These are phyloP conservation scores for Enoplosus armatus DNA, from an alignment of 2,797 vertebrate species.

Conservation along the genomic window DNA sequence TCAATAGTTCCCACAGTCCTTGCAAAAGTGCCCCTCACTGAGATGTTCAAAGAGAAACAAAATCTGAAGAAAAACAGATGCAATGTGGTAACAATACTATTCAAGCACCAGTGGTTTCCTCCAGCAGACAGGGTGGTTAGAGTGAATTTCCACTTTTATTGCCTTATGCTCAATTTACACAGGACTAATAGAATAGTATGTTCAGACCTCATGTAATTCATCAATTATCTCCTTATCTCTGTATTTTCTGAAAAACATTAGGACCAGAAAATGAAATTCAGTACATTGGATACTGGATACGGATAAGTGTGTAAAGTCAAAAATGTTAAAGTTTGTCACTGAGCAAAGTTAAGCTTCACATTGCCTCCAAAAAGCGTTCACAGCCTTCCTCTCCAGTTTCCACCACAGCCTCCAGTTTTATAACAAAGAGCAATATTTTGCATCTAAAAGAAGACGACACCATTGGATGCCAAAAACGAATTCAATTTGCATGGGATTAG, in stretches of 20 bases:
- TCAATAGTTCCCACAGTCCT: slow-evolving; percentile 64
- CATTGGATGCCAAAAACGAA: slow-evolving; percentile 11
- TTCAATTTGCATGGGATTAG: slow-evolving; percentile 46
- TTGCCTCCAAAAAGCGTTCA: background rate
- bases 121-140: background rate
- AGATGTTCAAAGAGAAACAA: slow-evolving; percentile 31
- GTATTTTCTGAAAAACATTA: background rate
- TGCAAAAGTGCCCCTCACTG: slow-evolving; percentile 42
- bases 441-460: slow-evolving; percentile 6
- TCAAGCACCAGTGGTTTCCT: slow-evolving; percentile 34
- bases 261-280: slow-evolving; percentile 1
- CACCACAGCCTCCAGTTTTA: background rate
- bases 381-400: background rate
- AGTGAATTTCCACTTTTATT: slow-evolving; percentile 23
- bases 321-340: background rate
- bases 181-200: slow-evolving; percentile 17
- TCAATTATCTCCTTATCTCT: slow-evolving; percentile 24
- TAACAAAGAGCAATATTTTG: background rate
- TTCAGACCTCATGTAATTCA: slow-evolving; percentile 26
- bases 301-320: slow-evolving; percentile 3
- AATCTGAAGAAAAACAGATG: slow-evolving; percentile 6
- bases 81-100: slow-evolving; percentile 35
- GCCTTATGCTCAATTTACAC: slow-evolving; percentile 8
- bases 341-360: background rate
- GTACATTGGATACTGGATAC: background rate